Base-by-base conservation (phyloP, 2,888 invertebrate species). In the Drosophila seclusa region DNA sequence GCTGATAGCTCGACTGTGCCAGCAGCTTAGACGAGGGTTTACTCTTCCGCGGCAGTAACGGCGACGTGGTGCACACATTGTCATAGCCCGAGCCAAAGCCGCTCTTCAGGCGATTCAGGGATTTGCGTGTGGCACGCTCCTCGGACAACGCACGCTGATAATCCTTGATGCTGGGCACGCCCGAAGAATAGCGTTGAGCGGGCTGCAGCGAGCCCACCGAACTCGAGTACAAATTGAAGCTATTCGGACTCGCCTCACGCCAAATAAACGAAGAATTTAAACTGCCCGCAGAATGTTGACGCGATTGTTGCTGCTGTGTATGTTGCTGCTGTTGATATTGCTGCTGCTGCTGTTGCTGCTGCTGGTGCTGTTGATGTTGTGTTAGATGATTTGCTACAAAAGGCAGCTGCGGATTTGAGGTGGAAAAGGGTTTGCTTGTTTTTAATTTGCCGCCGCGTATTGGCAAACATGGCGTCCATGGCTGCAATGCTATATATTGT, bases 371-470 rank as follows among this genome's bases (percentile, higher is more conserved):
- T 48, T 91, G 83, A 13, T 76, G 83, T 5, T 73, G 84, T 7
- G 69, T 70, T 18, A 78, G 68, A 27, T 74, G 66, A 69, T 89
- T 90, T 76, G 92, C 92, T 73, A 92, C 74, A 76, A 93, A 92
- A 69, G 93, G 93, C 87, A 93, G 83, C 88, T 93, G 93, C 80
- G 93, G 93, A 91, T 93, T 93, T 80, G 93, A 93, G 80, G 93
- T 93, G 73, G 93, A 93, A 89, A 93, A 93, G 87, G 92, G 89
- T 91, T 93, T 93, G 85, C 92, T 92, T 69, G 93, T 92, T 92
- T 93, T 93, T 75, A 93, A 84, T 89, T 93, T 93, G 75, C 93
- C 93, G 65, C 92, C 93, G 62, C 93, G 93, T 83, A 93, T 93
- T 73, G 93, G 93, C 86, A 93, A 87, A 79, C 93, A 93, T 68